phyloP scores from a whole-genome alignment of 1,140 invertebrate genomes.

The Diploscapter pachys region DNA sequence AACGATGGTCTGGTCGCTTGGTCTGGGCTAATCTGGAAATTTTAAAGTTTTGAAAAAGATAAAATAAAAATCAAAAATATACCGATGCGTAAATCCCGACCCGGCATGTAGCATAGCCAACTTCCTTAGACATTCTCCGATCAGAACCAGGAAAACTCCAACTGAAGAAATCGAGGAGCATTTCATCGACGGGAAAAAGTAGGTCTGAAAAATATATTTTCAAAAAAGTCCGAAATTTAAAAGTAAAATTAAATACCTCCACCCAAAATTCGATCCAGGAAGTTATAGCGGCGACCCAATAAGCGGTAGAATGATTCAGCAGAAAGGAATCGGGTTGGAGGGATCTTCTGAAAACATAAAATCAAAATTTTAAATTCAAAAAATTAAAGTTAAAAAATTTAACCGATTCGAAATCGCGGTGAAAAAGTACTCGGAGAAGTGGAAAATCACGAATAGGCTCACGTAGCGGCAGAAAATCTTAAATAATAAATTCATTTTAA shows the following conservation, averaged over 20 bases:
- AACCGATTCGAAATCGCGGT: conserved; percentile 36
- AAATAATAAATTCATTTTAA: background rate
- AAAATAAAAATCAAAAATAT: too few relatives aligned
- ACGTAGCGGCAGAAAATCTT: conserved; percentile 15
- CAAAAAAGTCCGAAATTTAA: conserved; percentile 14
- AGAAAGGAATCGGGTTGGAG: conserved; percentile 83
- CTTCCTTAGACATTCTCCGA: conserved; percentile 84
- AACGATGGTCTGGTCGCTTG: conserved; percentile 66
- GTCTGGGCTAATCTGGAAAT: conserved; percentile 52
- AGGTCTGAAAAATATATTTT: conserved; percentile 11
- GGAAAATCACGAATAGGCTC: conserved; percentile 68
- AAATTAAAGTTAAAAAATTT: conserved; percentile 12
- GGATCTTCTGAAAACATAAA: conserved; percentile 76
- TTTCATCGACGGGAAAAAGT: conserved; percentile 45
- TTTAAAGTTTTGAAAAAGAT: too few relatives aligned
- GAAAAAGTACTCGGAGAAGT: conserved; percentile 86
- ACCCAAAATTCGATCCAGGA: conserved; percentile 86
- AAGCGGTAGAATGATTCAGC: conserved; percentile 86
- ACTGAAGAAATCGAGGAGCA: conserved; percentile 53
- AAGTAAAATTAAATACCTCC: conserved; percentile 67
- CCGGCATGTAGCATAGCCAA: conserved; percentile 87
- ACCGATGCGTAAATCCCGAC: conserved; percentile 83
- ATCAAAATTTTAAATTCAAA: conserved; percentile 62
- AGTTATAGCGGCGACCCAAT: conserved; percentile 77
- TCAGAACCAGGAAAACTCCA: conserved; percentile 77